These are phyloP conservation scores for chimpanzee (Pan troglodytes) DNA, from an alignment of 2,113 vertebrate species.

Conservation along the genomic window NHGRI_mPanTro3-v2.1_pri NC_072404.2:48966001-48966500, in stretches of 20 bases:
- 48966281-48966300: background rate
- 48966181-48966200: background rate
- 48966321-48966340: background rate
- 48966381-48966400: slow-evolving; percentile 20
- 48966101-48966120: background rate
- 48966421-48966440: background rate
- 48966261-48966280: background rate
- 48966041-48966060: background rate
- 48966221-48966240: background rate
- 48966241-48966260: background rate
- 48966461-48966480: background rate
- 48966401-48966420: background rate
- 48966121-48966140: background rate
- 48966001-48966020: background rate
- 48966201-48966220: background rate
- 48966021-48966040: slow-evolving; percentile 12
- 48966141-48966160: background rate
- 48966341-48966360: background rate
- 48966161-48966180: background rate
- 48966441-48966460: slow-evolving; percentile 23
- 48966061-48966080: background rate
- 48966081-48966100: slow-evolving; percentile 15
- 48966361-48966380: background rate
- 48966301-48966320: background rate
- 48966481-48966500: background rate